A percentile compares a stretch with the other conserved stretches of the same genome.
phyloP scores from a whole-genome alignment of 1,140 invertebrate genomes.

The Mycetomoellerius zeteki region DNA sequence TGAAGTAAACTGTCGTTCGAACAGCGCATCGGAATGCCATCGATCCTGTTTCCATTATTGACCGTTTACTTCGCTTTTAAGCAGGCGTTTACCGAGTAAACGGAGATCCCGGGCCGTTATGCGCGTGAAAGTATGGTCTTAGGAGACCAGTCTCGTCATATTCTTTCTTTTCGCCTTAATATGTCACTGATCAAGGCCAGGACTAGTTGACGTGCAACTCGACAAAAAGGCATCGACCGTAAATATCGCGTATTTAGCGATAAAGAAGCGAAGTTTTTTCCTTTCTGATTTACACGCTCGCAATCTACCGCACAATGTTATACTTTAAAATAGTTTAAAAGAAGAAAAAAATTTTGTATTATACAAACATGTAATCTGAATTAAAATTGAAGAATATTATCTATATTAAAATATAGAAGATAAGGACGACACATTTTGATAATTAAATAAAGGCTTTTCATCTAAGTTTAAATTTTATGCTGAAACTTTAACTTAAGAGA shows the following conservation, averaged over 20 bases:
- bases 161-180: slow-evolving; percentile 75
- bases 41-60: slow-evolving; percentile 31
- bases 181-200: slow-evolving; percentile 78
- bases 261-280: background rate
- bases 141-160: slow-evolving; percentile 72
- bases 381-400: background rate
- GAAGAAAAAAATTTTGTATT: background rate
- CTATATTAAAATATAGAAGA: background rate
- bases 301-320: background rate
- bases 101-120: slow-evolving; percentile 55
- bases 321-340: background rate
- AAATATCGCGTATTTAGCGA: background rate
- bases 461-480: background rate
- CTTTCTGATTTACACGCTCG: background rate
- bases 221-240: slow-evolving; percentile 64
- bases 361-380: background rate
- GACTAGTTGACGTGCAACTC: slow-evolving; percentile 66
- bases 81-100: slow-evolving; percentile 66
- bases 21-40: slow-evolving; percentile 35
- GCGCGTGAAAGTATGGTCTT: slow-evolving; percentile 80
- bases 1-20: background rate
- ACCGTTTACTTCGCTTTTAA: slow-evolving; percentile 30
- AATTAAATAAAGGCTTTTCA: background rate
- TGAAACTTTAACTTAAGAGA: background rate
- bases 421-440: background rate